A percentile compares a stretch with the other conserved stretches of the same genome.
Evolutionary conservation across 2,888 invertebrate genomes (phyloP).

Genomic region (Parnassius smintheus): DNA sequence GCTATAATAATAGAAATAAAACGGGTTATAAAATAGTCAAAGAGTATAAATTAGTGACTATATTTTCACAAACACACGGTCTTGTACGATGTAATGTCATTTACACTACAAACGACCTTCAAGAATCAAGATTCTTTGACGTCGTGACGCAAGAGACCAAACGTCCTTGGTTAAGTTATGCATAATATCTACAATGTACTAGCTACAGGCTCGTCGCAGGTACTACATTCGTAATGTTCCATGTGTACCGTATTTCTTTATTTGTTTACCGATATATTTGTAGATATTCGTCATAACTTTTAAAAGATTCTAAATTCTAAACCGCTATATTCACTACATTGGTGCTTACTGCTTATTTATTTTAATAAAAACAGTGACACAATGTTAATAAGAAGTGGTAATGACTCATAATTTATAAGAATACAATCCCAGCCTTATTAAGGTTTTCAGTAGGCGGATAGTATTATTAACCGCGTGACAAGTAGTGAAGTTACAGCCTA

Average conservation of each 20-base stretch:
- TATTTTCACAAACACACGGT: too few species aligned
- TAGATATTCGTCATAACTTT: conserved; percentile 7
- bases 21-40: too few species aligned
- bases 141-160: conserved; percentile 22
- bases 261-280: conserved; percentile 24
- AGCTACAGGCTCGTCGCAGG: conserved; percentile 12
- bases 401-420: conserved; percentile 20
- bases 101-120: conserved; percentile 15
- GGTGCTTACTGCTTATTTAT: conserved; percentile 4
- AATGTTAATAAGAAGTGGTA: background rate
- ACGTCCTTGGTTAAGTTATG: conserved; percentile 27
- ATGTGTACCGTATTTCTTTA: conserved; percentile 1
- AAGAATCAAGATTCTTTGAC: conserved; percentile 12
- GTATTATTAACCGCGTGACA: too few species aligned
- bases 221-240: background rate
- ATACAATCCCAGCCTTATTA: conserved; percentile 15
- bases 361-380: conserved; percentile 8
- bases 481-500: too few species aligned
- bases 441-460: conserved; percentile 15
- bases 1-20: too few species aligned
- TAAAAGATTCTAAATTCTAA: background rate
- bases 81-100: background rate
- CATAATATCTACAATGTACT: conserved; percentile 11
- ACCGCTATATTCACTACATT: conserved; percentile 2
- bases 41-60: too few species aligned